phyloP scores from a whole-genome alignment of 1,140 invertebrate genomes.

The Drosophila tristis region DNA sequence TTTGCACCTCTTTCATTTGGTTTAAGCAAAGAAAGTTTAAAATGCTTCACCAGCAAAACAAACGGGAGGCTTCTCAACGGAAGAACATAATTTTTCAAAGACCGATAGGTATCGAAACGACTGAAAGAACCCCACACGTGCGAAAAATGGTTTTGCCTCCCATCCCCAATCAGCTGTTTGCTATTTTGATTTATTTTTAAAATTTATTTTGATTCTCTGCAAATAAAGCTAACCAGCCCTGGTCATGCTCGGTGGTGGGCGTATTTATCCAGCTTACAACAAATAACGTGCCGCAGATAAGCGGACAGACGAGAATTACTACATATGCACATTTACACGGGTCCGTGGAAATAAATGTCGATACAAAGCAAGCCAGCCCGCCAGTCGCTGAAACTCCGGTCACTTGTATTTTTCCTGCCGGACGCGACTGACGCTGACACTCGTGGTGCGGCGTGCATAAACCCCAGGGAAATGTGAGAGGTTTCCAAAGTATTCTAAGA shows the following conservation, averaged over 20 bases:
- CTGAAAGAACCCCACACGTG: too few relatives aligned
- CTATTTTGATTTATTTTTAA: slow-evolving; percentile 37
- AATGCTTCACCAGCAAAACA: too few relatives aligned
- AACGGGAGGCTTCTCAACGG: too few relatives aligned
- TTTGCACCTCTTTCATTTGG: too few relatives aligned
- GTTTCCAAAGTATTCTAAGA: slow-evolving; percentile 9
- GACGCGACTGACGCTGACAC: neutral
- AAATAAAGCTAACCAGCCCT: slow-evolving; percentile 26
- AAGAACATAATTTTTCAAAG: too few relatives aligned
- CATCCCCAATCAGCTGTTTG: slow-evolving; percentile 38
- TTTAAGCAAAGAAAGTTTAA: too few relatives aligned
- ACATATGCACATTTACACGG: slow-evolving; percentile 8
- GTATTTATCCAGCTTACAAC: slow-evolving; percentile 26
- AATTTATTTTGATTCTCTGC: slow-evolving; percentile 27
- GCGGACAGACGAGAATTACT: slow-evolving; percentile 40
- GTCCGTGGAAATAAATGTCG: too few relatives aligned
- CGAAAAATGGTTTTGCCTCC: neutral
- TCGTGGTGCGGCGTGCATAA: neutral
- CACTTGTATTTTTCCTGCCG: neutral
- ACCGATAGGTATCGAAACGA: too few relatives aligned
- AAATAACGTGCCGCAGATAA: slow-evolving; percentile 49
- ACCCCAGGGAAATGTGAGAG: slow-evolving; percentile 7
- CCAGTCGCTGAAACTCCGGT: too few relatives aligned
- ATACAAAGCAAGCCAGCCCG: too few relatives aligned
- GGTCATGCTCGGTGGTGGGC: slow-evolving; percentile 31